Evolutionary conservation across 2,113 vertebrate species (phyloP), one percentile per base, ranked within the genome.

Genomic region (Macquaria australasica): DNA sequence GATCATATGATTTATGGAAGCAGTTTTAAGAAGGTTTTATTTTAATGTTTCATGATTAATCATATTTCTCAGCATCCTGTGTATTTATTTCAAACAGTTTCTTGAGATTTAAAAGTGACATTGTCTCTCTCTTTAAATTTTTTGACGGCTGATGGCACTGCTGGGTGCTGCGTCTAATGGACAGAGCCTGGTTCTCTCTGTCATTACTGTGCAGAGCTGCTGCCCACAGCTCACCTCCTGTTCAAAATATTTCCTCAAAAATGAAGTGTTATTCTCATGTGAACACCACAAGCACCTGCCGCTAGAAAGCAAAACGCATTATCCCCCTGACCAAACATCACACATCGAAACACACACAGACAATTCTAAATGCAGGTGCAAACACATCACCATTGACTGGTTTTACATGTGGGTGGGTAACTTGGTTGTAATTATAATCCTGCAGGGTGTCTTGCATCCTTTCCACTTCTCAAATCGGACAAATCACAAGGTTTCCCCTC

Each of bases 211-310:
- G 85, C 70, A 43, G 73, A 53, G 62, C 60, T 25, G 58, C 66
- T 70, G 8, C 63, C 74, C 59, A 51, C n/a, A 73, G 25, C 48
- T 48, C 64, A 64, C 74, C 60, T 85, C 83, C 41, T 77, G 50
- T 55, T 79, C 71, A 79, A 72, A 72, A 76, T 34, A 73, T 63
- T 77, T 68, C 66, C 79, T 56, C 4, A 3, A 62, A 87, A 87
- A 77, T 80, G 1, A 84, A 74, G 84, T 89, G 83, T 56, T 82
- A 83, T 79, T 82, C 78, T 83, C 64, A 77, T 84, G 77, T 82
- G 85, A 86, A 62, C 31, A 69, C 10, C 45, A 41, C 79, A 78
- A 74, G 56, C 78, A 77, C 82, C 85, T 81, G 53, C 41, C 28
- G 31, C 55, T 41, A 53, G 45, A 83, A 68, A 82, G 51, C 74